Percentiles rank a stretch among this genome's conserved stretches.
Evolutionary conservation across 2,113 vertebrate genomes (phyloP).

Genomic region (Brevimyrus niger): DNA sequence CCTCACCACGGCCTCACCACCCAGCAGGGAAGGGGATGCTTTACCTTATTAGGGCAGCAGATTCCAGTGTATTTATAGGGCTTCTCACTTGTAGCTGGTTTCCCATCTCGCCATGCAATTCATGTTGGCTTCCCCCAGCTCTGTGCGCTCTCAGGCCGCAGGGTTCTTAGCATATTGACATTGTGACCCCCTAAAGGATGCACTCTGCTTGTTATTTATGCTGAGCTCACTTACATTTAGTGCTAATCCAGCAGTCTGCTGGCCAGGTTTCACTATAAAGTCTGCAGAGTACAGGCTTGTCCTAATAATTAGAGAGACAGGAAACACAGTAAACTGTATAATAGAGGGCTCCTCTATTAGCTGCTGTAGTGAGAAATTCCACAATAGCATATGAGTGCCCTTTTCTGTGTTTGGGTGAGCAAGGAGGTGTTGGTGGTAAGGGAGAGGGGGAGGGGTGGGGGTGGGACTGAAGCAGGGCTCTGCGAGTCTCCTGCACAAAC

Average conservation of each 20-base stretch:
- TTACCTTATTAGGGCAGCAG: conserved; percentile 31
- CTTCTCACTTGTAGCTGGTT: conserved; percentile 16
- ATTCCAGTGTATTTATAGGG: conserved; percentile 27
- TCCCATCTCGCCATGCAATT: neutral
- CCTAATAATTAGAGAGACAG: neutral
- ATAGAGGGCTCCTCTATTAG: neutral
- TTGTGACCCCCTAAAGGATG: neutral
- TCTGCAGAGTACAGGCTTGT: neutral
- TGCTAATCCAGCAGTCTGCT: neutral
- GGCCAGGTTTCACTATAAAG: neutral
- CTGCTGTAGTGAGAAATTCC: neutral
- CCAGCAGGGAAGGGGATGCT: conserved; percentile 19
- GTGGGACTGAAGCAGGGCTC: conserved; percentile 9
- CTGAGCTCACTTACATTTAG: neutral
- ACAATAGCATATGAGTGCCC: neutral
- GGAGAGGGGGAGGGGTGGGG: neutral
- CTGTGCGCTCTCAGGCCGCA: neutral
- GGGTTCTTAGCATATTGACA: conserved; percentile 17
- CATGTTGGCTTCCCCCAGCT: neutral
- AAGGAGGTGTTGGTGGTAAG: neutral
- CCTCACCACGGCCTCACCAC: neutral
- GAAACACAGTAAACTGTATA: neutral
- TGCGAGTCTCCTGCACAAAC: neutral
- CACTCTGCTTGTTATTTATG: neutral
- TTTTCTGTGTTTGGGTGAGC: neutral